Conservation (phyloP, 2,113 vertebrate genomes). For the Todiramphus saurophagus region DNA sequence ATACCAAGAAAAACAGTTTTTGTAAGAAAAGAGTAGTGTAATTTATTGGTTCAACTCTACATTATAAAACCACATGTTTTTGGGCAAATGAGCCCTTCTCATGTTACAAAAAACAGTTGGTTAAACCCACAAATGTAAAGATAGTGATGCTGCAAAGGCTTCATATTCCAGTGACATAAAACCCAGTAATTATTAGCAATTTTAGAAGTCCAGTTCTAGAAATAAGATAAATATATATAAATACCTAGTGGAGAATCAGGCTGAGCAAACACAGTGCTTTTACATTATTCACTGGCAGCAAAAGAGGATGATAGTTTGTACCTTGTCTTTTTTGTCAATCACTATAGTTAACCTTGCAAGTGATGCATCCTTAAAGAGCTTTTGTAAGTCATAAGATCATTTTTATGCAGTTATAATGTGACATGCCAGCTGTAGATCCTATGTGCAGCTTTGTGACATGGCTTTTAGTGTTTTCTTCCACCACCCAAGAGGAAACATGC, state of each 20-base stretch:
- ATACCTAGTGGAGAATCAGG: neutral
- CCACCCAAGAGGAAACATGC: constrained; percentile 28
- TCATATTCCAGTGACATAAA: neutral
- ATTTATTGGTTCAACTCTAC: neutral
- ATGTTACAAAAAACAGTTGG: neutral
- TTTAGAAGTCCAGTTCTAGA: neutral
- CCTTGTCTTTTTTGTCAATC: neutral
- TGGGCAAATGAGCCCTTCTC: neutral
- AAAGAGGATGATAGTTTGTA: neutral
- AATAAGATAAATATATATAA: neutral
- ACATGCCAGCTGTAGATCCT: constrained; percentile 15
- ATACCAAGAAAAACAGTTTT: neutral
- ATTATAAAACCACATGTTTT: neutral
- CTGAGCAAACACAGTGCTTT: neutral
- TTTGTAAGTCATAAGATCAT: neutral
- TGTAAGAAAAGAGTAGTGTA: neutral
- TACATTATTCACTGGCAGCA: neutral
- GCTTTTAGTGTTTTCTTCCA: neutral
- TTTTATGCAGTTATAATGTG: constrained; percentile 12
- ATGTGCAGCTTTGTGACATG: neutral
- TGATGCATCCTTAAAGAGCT: neutral
- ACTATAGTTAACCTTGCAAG: neutral
- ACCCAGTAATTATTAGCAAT: neutral
- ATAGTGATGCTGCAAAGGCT: neutral
- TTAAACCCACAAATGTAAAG: neutral